Evolutionary conservation across 2,113 vertebrate genomes (phyloP), one percentile per base, ranked within the genome.

Genomic region (Promerops cafer): DNA sequence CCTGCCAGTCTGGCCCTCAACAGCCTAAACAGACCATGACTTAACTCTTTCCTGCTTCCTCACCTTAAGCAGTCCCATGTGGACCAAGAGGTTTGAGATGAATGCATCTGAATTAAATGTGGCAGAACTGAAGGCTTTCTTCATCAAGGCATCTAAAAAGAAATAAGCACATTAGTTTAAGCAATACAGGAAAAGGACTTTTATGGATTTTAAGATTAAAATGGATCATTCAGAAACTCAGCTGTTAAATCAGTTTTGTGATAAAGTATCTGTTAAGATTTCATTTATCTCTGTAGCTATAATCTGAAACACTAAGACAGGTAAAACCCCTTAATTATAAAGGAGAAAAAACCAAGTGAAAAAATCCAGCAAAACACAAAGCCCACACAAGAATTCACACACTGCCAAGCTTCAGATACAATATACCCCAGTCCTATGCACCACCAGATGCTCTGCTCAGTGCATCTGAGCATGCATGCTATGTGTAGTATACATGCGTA

Each of bases 51-150:
- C 76, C 66, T 40, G 30, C 33, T 17, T 76, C 50, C 95, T 89
- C 87, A 99, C 99, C 99, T 99, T 99, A 70, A 99, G 98, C 20
- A 99, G 97, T 40, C 99, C 99, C 94, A 99, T 98, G 95, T 99
- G 98, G 68, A 99, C 94, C 61, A 99, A 97, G 57, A 99, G 97
- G 31, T 97, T 98, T 31, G 99, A 99, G 70, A 99, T 95, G 81
- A 99, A 99, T 42, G 71, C 95, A 65, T 98, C 98, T 19, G 98
- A 97, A 94, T 99, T 98, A 97, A 99, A 99, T 33, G 98, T 97
- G 2, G 98, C 91, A 6, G 96, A 98, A 92, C 96, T 75, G 87
- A 99, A 99, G 42, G 99, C 99, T 97, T 99, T 99, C 86, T 84
- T 98, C 97, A 99, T 98, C 92, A 99, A 94, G 30, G 97, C 98